Base-by-base conservation (phyloP, 1,140 invertebrate genomes). In the Andrena cerasifolii region DNA sequence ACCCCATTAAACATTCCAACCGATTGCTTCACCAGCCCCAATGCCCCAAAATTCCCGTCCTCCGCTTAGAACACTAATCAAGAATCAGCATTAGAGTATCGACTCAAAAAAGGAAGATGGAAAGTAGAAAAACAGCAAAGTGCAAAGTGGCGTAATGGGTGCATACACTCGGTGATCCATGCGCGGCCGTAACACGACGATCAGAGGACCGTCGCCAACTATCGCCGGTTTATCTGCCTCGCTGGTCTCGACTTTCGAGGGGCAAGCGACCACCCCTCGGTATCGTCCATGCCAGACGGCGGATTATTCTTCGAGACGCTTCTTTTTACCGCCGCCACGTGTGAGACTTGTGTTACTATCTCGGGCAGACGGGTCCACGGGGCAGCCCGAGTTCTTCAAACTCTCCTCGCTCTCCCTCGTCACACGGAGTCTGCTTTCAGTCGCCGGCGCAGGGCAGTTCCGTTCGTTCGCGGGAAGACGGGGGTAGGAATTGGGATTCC, bases 261-360 rank as follows among this genome's bases (percentile, higher is more conserved):
- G 31, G 18, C 68, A 66, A 31, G n/a, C 49, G 72, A 58, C 56
- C 36, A 56, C 56, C 63, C n/a, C 66, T 36, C 62, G 36, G 16
- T 53, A 63, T 78, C 78, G 62, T 67, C 45, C 28, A 14, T 40
- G 3, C 10, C 10, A 40, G 4, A 5, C 36, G 14, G 56, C 21
- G 65, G 81, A 84, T 85, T 81, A 80, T 74, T 61, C 67, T 6
- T 68, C 67, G 49, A 36, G 66, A 53, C 63, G 33, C n/a, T 16
- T 67, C 47, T 76, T 58, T 78, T 78, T 77, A 54, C 43, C 65
- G 47, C 47, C 14, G 63, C 85, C 86, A 85, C 85, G 86, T 86
- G 83, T 78, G 59, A 72, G 74, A 63, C 33, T 86, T 56, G 28
- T 70, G 70, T 87, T 87, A 87, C 86, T 86, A 84, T 85, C 86